phyloP scores from a whole-genome alignment of 2,113 vertebrate species.

The Pelmatolapia mariae region DNA sequence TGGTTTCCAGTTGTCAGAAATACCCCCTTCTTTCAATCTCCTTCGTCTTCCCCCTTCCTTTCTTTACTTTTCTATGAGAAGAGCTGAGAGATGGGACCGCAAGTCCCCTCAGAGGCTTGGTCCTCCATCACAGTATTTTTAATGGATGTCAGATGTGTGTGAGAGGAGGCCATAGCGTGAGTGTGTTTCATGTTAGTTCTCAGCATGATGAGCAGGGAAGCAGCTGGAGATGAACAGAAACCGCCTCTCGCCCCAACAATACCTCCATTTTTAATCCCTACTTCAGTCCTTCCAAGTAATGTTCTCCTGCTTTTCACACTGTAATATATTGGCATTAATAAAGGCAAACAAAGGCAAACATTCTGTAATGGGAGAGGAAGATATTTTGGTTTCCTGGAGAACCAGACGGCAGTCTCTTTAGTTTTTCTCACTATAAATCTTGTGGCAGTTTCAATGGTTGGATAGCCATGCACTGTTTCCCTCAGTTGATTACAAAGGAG shows the following conservation, averaged over 20 bases:
- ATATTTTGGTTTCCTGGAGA: constrained; percentile 58
- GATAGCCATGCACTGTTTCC: constrained; percentile 40
- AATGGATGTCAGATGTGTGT: constrained; percentile 78
- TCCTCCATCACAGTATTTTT: constrained; percentile 58
- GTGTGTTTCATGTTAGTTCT: constrained; percentile 76
- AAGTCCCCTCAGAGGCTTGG: constrained; percentile 58
- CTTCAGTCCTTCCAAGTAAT: constrained; percentile 48
- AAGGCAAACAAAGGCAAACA: constrained; percentile 69
- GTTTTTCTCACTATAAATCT: constrained; percentile 69
- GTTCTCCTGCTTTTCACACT: constrained; percentile 30
- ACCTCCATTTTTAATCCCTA: constrained; percentile 61
- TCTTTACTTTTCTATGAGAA: constrained; percentile 33
- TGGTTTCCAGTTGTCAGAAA: constrained; percentile 33
- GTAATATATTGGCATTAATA: constrained; percentile 77
- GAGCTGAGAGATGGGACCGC: constrained; percentile 54
- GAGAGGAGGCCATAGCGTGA: constrained; percentile 71
- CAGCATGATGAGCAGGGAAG: constrained; percentile 74
- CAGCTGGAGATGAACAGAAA: constrained; percentile 76
- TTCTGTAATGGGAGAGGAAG: constrained; percentile 56
- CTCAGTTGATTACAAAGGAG: constrained; percentile 60
- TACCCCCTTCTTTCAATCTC: constrained; percentile 20
- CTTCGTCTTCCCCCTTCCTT: constrained; percentile 8
- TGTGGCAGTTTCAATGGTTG: constrained; percentile 49
- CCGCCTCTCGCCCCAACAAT: constrained; percentile 52
- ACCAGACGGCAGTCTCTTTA: constrained; percentile 47